Conservation (phyloP, 2,888 invertebrate genomes). For the Netelia melanura region DNA sequence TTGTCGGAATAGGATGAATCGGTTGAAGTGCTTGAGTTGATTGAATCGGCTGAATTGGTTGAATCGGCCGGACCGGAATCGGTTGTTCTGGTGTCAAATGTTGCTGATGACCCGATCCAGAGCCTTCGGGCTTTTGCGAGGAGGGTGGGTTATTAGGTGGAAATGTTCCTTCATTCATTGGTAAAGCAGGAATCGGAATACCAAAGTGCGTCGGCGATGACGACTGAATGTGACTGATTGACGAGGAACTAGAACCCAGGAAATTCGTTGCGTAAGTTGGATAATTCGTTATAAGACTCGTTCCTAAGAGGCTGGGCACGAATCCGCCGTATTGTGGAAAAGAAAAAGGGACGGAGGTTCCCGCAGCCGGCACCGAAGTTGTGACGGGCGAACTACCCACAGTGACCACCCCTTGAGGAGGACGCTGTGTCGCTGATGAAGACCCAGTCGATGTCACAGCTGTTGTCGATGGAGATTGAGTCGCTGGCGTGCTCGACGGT, state of each 20-base stretch:
- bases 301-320: slow-evolving; percentile 76
- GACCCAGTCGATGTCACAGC: slow-evolving; percentile 64
- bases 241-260: slow-evolving; percentile 33
- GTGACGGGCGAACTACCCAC: slow-evolving; percentile 71
- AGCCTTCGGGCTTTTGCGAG: slow-evolving; percentile 50
- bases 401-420: slow-evolving; percentile 63
- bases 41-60: slow-evolving; percentile 63
- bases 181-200: slow-evolving; percentile 77
- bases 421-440: slow-evolving; percentile 53
- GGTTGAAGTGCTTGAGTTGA: slow-evolving; percentile 43
- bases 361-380: slow-evolving; percentile 65
- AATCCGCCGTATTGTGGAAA: slow-evolving; percentile 79
- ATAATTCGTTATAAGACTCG: slow-evolving; percentile 70
- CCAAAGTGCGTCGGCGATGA: slow-evolving; percentile 80
- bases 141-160: slow-evolving; percentile 55
- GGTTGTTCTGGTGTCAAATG: slow-evolving; percentile 64
- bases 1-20: slow-evolving; percentile 36
- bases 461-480: slow-evolving; percentile 65
- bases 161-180: slow-evolving; percentile 68
- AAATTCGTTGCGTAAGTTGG: slow-evolving; percentile 71
- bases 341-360: slow-evolving; percentile 48
- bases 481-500: slow-evolving; percentile 54
- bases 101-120: slow-evolving; percentile 24
- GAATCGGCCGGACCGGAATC: slow-evolving; percentile 51
- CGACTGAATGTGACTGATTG: slow-evolving; percentile 69